Evolutionary conservation across 2,113 vertebrate genomes (phyloP), one percentile per base, ranked within the genome.

Genomic region (Chelonoidis abingdonii): DNA sequence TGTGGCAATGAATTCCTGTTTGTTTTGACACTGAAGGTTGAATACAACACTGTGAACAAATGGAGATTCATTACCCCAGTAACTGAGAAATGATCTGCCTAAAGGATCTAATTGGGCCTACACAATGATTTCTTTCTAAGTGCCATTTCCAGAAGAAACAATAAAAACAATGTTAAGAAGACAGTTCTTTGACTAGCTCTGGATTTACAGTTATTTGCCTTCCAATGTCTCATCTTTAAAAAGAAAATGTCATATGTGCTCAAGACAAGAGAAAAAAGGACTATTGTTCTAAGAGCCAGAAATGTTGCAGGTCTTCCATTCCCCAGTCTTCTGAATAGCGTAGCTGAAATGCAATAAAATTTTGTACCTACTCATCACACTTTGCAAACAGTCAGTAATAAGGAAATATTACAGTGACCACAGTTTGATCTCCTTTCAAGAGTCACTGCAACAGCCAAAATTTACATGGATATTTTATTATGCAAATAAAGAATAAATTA

Each of bases 1-100:
- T 93, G 81, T 88, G 91, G 81, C 95, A 86, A 96, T 97, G 97
- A 98, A 97, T 97, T 95, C 95, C 87, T 96, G 90, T 95, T 97
- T 97, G 97, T 97, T 96, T 96, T 95, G 92, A 82, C 88, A 83
- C 84, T 91, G 94, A 96, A 96, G 87, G 79, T 59, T 97, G 95
- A 97, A 97, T 97, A 92, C 84, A 89, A 44, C 83, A 91, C 89
- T 97, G 95, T 97, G 95, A 96, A 97, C 57, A 97, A 97, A 95
- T 76, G 87, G 93, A 95, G 88, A 96, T 97, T 98, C 94, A 96
- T 97, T 97, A 96, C 93, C 79, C 56, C 86, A 92, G 93, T 81
- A 91, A 84, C 89, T 93, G 95, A 96, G 92, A 97, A 97, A 96
- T 96, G 93, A 96, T 92, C 94, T 94, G 93, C 95, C 95, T 97